Base-by-base conservation (phyloP, 2,888 invertebrate genomes). In the Calliphora vomitoria region DNA sequence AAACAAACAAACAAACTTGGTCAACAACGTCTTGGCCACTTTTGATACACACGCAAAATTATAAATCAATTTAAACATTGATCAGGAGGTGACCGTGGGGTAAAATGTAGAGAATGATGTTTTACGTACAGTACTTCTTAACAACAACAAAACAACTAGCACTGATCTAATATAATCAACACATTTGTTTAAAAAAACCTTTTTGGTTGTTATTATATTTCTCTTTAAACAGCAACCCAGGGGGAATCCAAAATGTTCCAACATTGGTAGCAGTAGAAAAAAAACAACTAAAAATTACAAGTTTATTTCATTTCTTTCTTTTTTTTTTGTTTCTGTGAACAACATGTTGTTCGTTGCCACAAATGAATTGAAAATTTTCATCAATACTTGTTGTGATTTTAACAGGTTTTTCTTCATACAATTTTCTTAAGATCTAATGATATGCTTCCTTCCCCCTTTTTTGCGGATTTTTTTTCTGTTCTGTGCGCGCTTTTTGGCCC, bases 41-140 rank as follows among this genome's bases (percentile, higher is more conserved):
- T 68, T 68, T 87, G 69, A 83, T 78, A 83, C 66, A 82, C 86
- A 88, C 82, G 72, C 83, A 87, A 86, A 86, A 86, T 86, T 86
- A 88, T 83, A 84, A 85, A 82, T 85, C 82, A 76, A 79, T 82
- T 85, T 76, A 53, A 78, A 35, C 55, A 78, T 20, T 53, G 75
- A 81, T 80, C 69, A 31, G 8, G 3, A 31, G 38, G 44, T 35
- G 68, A 41, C 64, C 41, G 66, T 72, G 66, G 44, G 83, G 78
- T 53, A 58, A 53, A 71, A 64, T 72, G 60, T 13, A 55, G 8
- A 38, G 25, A 71, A 18, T 72, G 44, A 66, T 58, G 58, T 18
- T 31, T 25, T 25, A 50, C 55, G 35, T 78, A 82, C 64, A 41
- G 53, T 41, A 69, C 80, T 60, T 50, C 44, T 78, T 18, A 71